A percentile compares a stretch with the other conserved stretches of the same genome.
Conservation (phyloP, 2,888 invertebrate species). For the Eugnorisma glareosa region DNA sequence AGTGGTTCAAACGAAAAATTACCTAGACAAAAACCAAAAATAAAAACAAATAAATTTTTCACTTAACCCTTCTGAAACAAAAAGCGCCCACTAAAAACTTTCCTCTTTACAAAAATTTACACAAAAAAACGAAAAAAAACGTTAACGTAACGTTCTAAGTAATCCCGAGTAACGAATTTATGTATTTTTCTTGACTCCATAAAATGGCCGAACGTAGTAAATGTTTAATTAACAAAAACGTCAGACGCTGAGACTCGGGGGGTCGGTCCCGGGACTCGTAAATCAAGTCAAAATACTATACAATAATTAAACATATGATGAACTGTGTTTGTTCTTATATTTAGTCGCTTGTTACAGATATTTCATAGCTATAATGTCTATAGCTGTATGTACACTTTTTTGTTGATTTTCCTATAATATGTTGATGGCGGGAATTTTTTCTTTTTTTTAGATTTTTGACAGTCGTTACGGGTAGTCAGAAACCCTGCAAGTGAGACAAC, state of each 20-base stretch:
- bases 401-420: constrained; percentile 4
- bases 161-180: constrained; percentile 72
- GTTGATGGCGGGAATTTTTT: neutral
- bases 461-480: no score
- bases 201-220: constrained; percentile 72
- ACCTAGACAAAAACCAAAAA: constrained; percentile 21
- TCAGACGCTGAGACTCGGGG: constrained; percentile 63
- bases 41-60: constrained; percentile 34
- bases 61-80: constrained; percentile 53
- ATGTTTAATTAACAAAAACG: constrained; percentile 75
- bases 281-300: constrained; percentile 78
- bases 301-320: constrained; percentile 85
- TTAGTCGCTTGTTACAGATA: constrained; percentile 51
- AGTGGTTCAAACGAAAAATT: neutral
- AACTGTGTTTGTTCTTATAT: constrained; percentile 69
- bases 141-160: constrained; percentile 62
- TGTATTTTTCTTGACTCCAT: constrained; percentile 74
- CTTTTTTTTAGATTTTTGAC: neutral
- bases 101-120: constrained; percentile 56
- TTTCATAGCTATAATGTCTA: constrained; percentile 27
- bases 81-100: constrained; percentile 49
- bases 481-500: neutral
- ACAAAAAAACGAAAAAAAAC: constrained; percentile 55
- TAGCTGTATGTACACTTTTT: neutral
- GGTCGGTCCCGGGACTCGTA: constrained; percentile 67